Conservation (phyloP, 2,113 vertebrate genomes). For the Labrus mixtus region DNA sequence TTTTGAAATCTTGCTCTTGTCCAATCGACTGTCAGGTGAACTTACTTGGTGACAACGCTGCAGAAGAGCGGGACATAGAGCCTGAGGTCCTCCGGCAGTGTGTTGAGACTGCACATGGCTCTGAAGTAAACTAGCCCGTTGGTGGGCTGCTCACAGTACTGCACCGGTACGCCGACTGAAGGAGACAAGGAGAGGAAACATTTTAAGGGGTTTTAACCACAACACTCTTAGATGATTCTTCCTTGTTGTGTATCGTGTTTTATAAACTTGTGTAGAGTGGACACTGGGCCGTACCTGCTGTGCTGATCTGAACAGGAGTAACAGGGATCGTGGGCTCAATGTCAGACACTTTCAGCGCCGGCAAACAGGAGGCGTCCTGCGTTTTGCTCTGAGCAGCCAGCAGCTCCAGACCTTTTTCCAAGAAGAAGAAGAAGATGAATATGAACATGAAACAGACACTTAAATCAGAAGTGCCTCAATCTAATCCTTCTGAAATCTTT, state of each 20-base stretch:
- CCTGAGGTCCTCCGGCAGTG: slow-evolving; percentile 90
- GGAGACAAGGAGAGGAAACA: background rate
- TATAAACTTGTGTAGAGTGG: rapidly evolving
- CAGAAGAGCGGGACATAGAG: slow-evolving; percentile 95
- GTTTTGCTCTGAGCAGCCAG: slow-evolving; percentile 86
- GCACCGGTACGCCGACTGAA: slow-evolving; percentile 88
- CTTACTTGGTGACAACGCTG: slow-evolving; percentile 92
- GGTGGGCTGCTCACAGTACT: slow-evolving; percentile 94
- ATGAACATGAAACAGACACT: background rate
- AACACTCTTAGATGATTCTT: background rate
- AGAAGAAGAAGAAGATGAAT: too few species aligned
- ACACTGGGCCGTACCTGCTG: slow-evolving; percentile 84
- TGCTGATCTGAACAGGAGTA: slow-evolving; percentile 84
- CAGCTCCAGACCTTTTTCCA: slow-evolving; percentile 88
- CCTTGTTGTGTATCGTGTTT: too few species aligned
- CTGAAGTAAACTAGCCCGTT: slow-evolving; percentile 96
- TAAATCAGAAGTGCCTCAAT: background rate
- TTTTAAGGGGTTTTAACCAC: background rate
- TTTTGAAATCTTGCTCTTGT: too few species aligned
- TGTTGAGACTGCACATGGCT: slow-evolving; percentile 91
- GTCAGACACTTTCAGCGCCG: slow-evolving; percentile 91
- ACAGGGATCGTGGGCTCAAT: slow-evolving; percentile 84
- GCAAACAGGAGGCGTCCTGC: slow-evolving; percentile 92
- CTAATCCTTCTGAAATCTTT: too few species aligned
- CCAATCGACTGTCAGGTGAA: background rate